A percentile compares a stretch with the other conserved stretches of the same genome.
Evolutionary conservation across 92 coral and sea anemone genomes (phyloP).

Genomic region (Palythoa grandis): DNA sequence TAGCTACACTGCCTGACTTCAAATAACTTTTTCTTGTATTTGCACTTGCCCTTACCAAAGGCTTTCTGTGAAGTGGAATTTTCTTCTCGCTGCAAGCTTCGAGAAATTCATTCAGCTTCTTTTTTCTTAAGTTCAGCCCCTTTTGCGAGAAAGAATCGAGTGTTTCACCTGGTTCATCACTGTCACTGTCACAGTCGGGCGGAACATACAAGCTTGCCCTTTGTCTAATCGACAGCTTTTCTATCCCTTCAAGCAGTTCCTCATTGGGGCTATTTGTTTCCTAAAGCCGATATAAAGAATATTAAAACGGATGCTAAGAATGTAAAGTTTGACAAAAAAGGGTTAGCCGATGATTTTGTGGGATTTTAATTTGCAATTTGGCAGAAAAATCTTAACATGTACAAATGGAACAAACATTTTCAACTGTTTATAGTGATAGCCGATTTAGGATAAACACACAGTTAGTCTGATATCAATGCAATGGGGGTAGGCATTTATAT

Average conservation of each 20-base stretch:
- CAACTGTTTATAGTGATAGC: too few species aligned
- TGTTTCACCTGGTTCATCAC: not conserved
- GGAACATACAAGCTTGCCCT: slow-evolving; percentile 3
- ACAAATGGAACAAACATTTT: too few species aligned
- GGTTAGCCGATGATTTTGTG: not conserved
- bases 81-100: not conserved
- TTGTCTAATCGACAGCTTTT: not conserved
- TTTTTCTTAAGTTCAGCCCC: not conserved
- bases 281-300: not conserved
- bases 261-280: not conserved
- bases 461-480: too few species aligned
- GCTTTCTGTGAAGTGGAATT: not conserved
- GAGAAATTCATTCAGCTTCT: not conserved
- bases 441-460: too few species aligned
- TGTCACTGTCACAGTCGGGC: not conserved
- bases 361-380: not conserved
- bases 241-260: not conserved
- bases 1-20: not conserved
- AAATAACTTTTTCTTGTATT: not conserved
- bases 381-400: not conserved
- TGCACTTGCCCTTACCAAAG: not conserved
- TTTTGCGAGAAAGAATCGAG: not conserved
- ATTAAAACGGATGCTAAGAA: not conserved
- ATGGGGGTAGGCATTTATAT: too few species aligned
- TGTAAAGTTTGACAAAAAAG: not conserved